These are phyloP conservation scores for Stenolophus ochropezus DNA, from an alignment of 2,888 invertebrate genomes.

Conservation along the genomic window DNA sequence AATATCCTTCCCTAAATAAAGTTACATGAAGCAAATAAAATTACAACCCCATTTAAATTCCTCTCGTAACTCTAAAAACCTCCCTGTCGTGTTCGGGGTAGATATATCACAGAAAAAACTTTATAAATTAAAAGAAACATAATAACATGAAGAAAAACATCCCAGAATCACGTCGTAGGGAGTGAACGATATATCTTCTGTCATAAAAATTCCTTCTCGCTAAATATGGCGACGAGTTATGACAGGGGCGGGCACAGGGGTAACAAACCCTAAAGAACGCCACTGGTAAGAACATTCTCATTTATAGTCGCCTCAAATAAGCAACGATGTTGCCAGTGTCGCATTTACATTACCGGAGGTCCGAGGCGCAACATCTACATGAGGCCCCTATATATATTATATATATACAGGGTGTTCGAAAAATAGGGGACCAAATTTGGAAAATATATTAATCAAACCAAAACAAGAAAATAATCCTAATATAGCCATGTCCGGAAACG, in stretches of 20 bases:
- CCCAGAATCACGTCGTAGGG: background rate
- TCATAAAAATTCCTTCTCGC: conserved; percentile 45
- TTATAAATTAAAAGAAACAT: conserved; percentile 37
- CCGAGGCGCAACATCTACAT: too few relatives aligned
- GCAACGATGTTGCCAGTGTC: too few relatives aligned
- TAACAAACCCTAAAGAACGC: background rate
- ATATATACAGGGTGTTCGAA: too few relatives aligned
- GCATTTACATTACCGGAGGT: too few relatives aligned
- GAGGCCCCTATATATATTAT: too few relatives aligned
- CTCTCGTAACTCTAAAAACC: background rate
- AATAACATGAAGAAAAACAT: conserved; percentile 27
- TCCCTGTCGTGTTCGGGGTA: background rate
- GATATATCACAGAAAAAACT: conserved; percentile 24
- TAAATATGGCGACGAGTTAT: conserved; percentile 47
- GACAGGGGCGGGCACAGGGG: background rate
- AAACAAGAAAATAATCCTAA: too few relatives aligned
- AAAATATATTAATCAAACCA: too few relatives aligned
- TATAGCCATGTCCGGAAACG: too few relatives aligned
- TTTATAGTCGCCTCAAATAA: too few relatives aligned
- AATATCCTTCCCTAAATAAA: background rate
- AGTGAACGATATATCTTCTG: conserved; percentile 18
- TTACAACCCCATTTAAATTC: background rate
- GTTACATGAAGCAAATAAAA: background rate
- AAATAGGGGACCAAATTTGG: too few relatives aligned
- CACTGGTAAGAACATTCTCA: too few relatives aligned